Base-by-base conservation (phyloP, 2,888 invertebrate species). In the Brenthis daphne region DNA sequence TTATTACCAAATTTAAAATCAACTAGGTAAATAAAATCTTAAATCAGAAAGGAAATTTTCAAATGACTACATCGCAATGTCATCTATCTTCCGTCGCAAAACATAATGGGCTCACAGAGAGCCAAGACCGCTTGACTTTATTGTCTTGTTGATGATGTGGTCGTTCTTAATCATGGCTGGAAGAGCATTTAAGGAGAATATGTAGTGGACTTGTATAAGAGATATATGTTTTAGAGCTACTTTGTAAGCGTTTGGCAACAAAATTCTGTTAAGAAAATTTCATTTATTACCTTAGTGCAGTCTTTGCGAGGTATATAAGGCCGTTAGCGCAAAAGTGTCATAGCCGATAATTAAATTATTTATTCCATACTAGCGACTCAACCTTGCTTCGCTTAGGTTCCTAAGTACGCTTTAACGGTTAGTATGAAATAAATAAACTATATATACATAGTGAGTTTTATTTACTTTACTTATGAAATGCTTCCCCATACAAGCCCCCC, bases 111-210 rank as follows among this genome's bases (percentile, higher is more conserved):
- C 55, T 64, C 47, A 24, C 57, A 14, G 29, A 47, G 60, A 65
- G 57, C 57, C 57, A 51, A 65, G 43, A 58, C 37, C 51, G 53
- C 65, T 65, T 65, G 57, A 58, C 57, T 65, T 65, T 65, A 48
- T 66, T 66, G 66, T 69, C 56, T 63, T 48, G 57, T 63, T 57
- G 69, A 69, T 69, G 61, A 66, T 63, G 66, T 56, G 69, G 61
- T 63, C 6, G 43, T 24, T 63, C 66, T 53, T 69, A 51, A 66
- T 63, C 60, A 66, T 47, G 53, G 66, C 66, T 63, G 57, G 57
- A 57, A 57, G 53, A 20, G 61, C 53, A 50, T 33, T 61, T 56
- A 66, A 66, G 47, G 57, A 48, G 69, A 20, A 51, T 65, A 47
- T 64, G 64, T 53, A 47, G 53, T 65, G 24, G 54, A n/a, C 65